phyloP scores from a whole-genome alignment of 2,113 vertebrate species.

The Potamarius usumacintae region DNA sequence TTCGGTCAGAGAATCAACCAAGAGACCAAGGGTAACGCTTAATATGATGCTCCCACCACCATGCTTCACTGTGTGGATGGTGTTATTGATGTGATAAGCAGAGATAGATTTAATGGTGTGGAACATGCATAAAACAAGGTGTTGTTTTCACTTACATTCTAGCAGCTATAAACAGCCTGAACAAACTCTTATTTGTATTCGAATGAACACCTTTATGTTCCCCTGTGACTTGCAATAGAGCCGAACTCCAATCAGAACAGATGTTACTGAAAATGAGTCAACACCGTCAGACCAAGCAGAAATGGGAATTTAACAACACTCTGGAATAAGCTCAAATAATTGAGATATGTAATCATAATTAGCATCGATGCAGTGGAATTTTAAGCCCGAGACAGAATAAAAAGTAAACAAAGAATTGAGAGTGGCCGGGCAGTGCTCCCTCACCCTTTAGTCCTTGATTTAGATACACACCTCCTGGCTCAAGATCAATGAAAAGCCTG shows the following conservation, averaged over 20 bases:
- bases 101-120: neutral
- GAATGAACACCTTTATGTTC: neutral
- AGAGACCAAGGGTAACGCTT: neutral
- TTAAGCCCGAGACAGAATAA: conserved; percentile 5
- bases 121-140: neutral
- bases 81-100: neutral
- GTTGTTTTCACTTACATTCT: neutral
- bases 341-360: neutral
- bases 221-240: no score
- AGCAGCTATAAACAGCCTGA: neutral
- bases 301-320: no score
- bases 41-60: neutral
- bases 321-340: neutral
- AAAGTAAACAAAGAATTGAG: conserved; percentile 38
- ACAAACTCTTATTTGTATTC: neutral
- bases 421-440: conserved; percentile 11
- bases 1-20: neutral
- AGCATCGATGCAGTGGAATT: neutral
- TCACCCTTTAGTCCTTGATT: conserved; percentile 50
- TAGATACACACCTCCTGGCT: conserved; percentile 69
- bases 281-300: no score
- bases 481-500: conserved; percentile 72
- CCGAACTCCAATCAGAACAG: no score
- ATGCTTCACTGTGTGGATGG: neutral
- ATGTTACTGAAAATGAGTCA: no score